phyloP scores from a whole-genome alignment of 2,888 invertebrate species.

The Galeruca laticollis region DNA sequence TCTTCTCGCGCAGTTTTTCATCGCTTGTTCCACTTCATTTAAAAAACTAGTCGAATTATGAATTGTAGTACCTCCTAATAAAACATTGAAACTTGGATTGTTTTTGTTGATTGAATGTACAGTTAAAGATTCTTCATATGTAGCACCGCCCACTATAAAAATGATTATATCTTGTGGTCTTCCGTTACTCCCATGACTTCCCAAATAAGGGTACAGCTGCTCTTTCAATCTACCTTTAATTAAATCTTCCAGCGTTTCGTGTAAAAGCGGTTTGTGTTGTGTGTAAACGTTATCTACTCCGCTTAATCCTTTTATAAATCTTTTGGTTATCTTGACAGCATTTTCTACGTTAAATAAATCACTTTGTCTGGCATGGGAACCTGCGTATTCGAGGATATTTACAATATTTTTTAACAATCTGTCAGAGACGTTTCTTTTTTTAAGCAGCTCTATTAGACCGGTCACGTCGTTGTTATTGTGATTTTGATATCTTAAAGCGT shows the following conservation, averaged over 20 bases:
- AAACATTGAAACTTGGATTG: constrained; percentile 80
- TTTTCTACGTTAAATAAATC: constrained; percentile 87
- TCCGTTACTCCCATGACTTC: constrained; percentile 71
- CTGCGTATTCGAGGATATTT: constrained; percentile 85
- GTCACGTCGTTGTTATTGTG: constrained; percentile 87
- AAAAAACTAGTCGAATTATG: constrained; percentile 89
- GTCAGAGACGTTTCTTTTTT: constrained; percentile 79
- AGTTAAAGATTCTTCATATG: constrained; percentile 93
- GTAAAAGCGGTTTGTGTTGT: constrained; percentile 94
- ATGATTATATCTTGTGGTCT: constrained; percentile 95
- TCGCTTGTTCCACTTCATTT: constrained; percentile 79
- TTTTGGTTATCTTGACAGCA: constrained; percentile 91
- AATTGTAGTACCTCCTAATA: constrained; percentile 92
- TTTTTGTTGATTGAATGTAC: constrained; percentile 85
- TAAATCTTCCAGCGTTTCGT: constrained; percentile 90
- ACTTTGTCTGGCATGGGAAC: constrained; percentile 81
- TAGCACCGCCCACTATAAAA: constrained; percentile 95
- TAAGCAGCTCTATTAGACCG: constrained; percentile 80
- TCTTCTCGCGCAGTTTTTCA: constrained; percentile 73
- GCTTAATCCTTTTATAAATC: constrained; percentile 88
- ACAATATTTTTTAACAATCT: constrained; percentile 71
- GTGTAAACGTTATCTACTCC: constrained; percentile 99
- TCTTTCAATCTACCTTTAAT: constrained; percentile 92
- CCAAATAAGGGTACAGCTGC: constrained; percentile 85
- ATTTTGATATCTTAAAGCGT: constrained; percentile 93